Base-by-base conservation (phyloP, 2,888 invertebrate species). In the Thyatira batis region DNA sequence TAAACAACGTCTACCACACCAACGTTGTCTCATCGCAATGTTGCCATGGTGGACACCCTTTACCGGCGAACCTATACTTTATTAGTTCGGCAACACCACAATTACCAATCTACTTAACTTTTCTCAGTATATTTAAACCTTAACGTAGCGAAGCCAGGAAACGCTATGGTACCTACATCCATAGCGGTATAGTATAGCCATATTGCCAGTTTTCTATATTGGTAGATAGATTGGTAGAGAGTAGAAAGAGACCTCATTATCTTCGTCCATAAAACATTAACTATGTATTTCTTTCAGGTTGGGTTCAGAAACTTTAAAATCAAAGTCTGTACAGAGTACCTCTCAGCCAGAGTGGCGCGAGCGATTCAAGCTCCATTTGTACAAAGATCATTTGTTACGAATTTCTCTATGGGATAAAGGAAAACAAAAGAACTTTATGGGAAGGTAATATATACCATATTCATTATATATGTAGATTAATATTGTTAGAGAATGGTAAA, bases 361-460 rank as follows among this genome's bases (percentile, higher is more conserved):
- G 55, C 68, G 81, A 27, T 84, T 89, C 51, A 80, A 85, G 51
- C 56, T 92, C 10, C 76, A 77, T 45, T 67, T 85, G 9, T 69
- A 73, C 51, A 78, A 77, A 50, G 85, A 89, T 27, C 64, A 79
- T 25, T 27, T 80, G 11, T 57, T 92, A 8, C 71, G 73, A 50
- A 65, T 90, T 43, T 80, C 86, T 0, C 51, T 92, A 27, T 81
- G 84, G 81, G 87, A 89, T 54, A 88, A 84, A 66, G 89, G 89
- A 28, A 87, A 81, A 61, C 81, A 83, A 64, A 89, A 85, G 64
- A 86, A 80, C 59, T 85, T 84, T 53, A 88, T 90, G 89, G 90
- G 91, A 65, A 88, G 87, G 91, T 90, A 67, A 46, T 17, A 17
- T 2, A 39, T 39, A 39, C 39, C 4, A 6, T 3, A 1, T n/a